These are phyloP conservation scores for Rhinogobius similis DNA, from an alignment of 2,113 vertebrate genomes.

Conservation along the genomic window DNA sequence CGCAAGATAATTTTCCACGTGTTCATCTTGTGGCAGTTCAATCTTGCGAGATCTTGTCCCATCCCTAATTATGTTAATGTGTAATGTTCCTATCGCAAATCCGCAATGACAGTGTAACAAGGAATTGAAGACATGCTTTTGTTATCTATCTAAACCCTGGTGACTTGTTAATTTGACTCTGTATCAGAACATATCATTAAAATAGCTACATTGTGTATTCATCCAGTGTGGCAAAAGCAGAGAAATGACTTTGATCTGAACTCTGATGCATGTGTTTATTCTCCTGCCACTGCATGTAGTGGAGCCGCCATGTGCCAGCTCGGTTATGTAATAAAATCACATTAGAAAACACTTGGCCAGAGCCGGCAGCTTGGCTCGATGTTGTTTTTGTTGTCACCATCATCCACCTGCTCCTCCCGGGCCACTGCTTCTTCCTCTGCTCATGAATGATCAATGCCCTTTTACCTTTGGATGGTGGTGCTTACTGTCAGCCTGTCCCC, in stretches of 20 bases:
- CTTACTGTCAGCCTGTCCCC: not conserved
- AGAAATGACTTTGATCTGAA: not conserved
- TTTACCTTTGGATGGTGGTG: not conserved
- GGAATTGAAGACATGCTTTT: not conserved
- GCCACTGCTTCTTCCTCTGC: slow-evolving; percentile 2
- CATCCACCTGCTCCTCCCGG: slow-evolving; percentile 46
- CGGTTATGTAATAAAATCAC: slow-evolving; percentile 70
- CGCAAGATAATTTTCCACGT: too few relatives aligned
- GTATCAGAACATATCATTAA: too few relatives aligned
- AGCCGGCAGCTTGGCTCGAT: slow-evolving; percentile 29
- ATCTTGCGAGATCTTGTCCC: too few relatives aligned
- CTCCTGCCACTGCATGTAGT: slow-evolving; percentile 15
- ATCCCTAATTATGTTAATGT: too few relatives aligned
- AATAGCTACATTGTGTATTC: too few relatives aligned
- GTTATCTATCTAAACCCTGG: not conserved
- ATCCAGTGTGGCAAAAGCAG: slow-evolving; percentile 11
- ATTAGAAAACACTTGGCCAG: slow-evolving; percentile 57
- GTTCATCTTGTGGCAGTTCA: too few relatives aligned
- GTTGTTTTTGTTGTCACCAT: slow-evolving; percentile 42
- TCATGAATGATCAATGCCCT: slow-evolving; percentile 10
- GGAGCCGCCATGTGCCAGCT: slow-evolving; percentile 46
- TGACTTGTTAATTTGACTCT: not conserved
- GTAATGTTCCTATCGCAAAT: not conserved
- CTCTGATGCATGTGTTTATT: slow-evolving; percentile 15
- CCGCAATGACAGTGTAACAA: not conserved